Percentiles rank a stretch among this genome's conserved stretches.
phyloP scores from a whole-genome alignment of 2,797 vertebrate species.

The Helicolenus hilgendorfi region DNA sequence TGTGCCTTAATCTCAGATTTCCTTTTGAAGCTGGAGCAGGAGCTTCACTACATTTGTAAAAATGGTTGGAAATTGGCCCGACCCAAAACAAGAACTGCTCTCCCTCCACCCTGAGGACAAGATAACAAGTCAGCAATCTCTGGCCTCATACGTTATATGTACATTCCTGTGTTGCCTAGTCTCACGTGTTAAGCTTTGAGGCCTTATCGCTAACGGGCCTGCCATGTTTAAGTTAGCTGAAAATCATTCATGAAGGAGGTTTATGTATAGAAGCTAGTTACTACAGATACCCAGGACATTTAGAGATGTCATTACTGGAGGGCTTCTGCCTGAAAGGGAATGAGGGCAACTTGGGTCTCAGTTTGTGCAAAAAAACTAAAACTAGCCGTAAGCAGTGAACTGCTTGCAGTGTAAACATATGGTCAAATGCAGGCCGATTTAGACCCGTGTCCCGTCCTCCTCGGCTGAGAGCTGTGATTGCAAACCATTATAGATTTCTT shows the following conservation, averaged over 20 bases:
- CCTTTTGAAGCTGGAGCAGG: neutral
- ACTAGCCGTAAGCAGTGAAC: neutral
- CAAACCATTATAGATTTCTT: neutral
- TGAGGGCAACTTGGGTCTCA: neutral
- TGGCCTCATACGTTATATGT: neutral
- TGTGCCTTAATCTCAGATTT: neutral
- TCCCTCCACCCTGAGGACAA: neutral
- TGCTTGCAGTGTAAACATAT: neutral
- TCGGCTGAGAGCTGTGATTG: neutral
- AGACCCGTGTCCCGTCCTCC: neutral
- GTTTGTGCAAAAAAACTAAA: neutral
- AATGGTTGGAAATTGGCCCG: neutral
- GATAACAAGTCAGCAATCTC: neutral
- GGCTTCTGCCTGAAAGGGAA: neutral
- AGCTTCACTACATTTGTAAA: neutral
- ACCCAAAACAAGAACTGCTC: neutral
- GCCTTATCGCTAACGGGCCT: neutral
- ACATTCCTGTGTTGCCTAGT: neutral
- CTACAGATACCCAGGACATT: neutral
- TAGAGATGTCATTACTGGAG: neutral
- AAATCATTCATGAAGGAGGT: neutral
- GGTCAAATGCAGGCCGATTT: neutral
- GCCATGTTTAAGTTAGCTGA: neutral
- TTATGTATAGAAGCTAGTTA: neutral
- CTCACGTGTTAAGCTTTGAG: neutral